These are phyloP conservation scores for Remorina albescens DNA, from an alignment of 2,797 vertebrate genomes.

Conservation along the genomic window DNA sequence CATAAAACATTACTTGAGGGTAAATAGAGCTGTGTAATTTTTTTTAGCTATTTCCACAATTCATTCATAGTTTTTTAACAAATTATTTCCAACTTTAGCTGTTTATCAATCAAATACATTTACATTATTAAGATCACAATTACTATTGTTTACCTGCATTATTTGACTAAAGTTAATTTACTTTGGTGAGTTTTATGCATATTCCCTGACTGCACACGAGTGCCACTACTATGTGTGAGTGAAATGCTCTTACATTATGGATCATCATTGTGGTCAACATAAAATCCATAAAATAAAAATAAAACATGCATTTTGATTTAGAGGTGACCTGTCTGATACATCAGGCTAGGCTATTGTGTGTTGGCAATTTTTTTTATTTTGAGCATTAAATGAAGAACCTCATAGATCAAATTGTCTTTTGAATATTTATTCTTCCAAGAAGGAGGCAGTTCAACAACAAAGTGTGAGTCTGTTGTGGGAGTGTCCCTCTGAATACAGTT, in stretches of 20 bases:
- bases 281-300: neutral
- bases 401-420: too few species aligned
- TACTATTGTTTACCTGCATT: too few species aligned
- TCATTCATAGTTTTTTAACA: neutral
- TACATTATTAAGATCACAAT: neutral
- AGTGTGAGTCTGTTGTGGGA: too few species aligned
- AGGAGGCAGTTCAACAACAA: too few species aligned
- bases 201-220: neutral
- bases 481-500: too few species aligned
- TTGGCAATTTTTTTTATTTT: too few species aligned
- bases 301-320: constrained; percentile 18
- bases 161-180: neutral
- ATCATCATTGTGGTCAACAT: neutral
- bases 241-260: neutral
- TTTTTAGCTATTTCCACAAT: neutral
- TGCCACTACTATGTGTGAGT: neutral
- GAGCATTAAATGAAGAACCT: too few species aligned
- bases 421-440: too few species aligned
- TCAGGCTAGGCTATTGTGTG: too few species aligned
- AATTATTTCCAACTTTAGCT: neutral
- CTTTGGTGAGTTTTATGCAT: neutral
- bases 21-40: neutral
- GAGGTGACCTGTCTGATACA: constrained; percentile 1
- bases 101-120: neutral
- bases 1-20: too few species aligned